Conservation (phyloP, 2,888 invertebrate species). For the Poecilus cupreus region DNA sequence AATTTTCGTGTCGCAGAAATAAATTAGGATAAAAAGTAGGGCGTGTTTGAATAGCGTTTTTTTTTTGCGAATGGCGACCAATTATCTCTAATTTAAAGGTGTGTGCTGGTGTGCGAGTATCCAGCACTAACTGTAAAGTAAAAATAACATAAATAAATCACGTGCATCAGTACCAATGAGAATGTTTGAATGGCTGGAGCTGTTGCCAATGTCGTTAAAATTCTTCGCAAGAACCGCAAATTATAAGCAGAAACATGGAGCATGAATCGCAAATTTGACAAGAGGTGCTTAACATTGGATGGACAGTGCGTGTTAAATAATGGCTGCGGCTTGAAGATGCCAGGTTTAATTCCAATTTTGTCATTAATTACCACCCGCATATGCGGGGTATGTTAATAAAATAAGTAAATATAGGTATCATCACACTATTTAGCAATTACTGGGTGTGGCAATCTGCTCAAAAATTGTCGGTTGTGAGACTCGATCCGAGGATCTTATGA, state of each 20-base stretch:
- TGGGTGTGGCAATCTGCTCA: no score
- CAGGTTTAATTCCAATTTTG: no score
- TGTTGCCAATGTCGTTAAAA: conserved; percentile 38
- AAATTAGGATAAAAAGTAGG: not conserved
- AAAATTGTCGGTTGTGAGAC: no score
- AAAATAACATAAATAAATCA: conserved; percentile 34
- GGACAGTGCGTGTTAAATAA: no score
- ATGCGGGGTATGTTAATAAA: no score
- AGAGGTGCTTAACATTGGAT: no score
- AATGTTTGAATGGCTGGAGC: not conserved
- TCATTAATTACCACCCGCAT: no score
- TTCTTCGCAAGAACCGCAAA: conserved; percentile 7
- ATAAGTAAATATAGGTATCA: no score
- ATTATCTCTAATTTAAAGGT: conserved; percentile 16
- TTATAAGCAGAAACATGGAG: not conserved
- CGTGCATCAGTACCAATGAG: not conserved
- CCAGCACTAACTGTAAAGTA: conserved; percentile 36
- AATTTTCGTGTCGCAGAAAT: not conserved
- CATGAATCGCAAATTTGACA: no score
- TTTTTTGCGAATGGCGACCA: not conserved
- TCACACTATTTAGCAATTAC: no score
- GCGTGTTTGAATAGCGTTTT: not conserved
- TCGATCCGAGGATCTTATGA: no score
- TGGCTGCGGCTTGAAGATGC: no score
- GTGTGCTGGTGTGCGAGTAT: not conserved